These are phyloP conservation scores for Noctua janthina DNA, from an alignment of 2,888 invertebrate species.

Conservation along the genomic window DNA sequence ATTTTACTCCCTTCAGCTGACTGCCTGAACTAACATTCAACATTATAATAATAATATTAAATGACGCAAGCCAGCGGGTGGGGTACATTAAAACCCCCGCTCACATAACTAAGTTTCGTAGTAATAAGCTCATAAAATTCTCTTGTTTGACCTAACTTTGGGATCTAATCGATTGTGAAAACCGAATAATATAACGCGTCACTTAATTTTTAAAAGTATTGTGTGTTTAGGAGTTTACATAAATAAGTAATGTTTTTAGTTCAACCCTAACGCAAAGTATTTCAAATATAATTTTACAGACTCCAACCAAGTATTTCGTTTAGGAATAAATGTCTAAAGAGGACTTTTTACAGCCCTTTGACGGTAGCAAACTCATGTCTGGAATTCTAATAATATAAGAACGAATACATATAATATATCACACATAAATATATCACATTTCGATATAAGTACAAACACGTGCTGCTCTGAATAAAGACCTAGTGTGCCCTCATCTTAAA, in stretches of 20 bases:
- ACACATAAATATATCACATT: not conserved
- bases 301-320: not conserved
- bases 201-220: constrained; percentile 26
- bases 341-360: not conserved
- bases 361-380: not conserved
- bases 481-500: constrained; percentile 13
- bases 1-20: constrained; percentile 19
- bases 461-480: not conserved
- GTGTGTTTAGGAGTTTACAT: constrained; percentile 11
- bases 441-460: not conserved
- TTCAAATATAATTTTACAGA: not conserved
- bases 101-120: constrained; percentile 50
- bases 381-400: not conserved
- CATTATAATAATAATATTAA: constrained; percentile 49
- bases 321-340: not conserved
- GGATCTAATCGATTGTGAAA: constrained; percentile 48
- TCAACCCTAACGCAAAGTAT: not conserved
- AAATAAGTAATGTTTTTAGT: constrained; percentile 8
- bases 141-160: constrained; percentile 44
- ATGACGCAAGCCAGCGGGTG: constrained; percentile 12
- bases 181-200: constrained; percentile 40
- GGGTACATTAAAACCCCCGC: constrained; percentile 25
- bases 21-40: constrained; percentile 58
- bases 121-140: constrained; percentile 52
- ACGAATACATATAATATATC: not conserved